These are phyloP conservation scores for Ibidorhyncha struthersii DNA, from an alignment of 2,113 vertebrate species.

Conservation along the genomic window DNA sequence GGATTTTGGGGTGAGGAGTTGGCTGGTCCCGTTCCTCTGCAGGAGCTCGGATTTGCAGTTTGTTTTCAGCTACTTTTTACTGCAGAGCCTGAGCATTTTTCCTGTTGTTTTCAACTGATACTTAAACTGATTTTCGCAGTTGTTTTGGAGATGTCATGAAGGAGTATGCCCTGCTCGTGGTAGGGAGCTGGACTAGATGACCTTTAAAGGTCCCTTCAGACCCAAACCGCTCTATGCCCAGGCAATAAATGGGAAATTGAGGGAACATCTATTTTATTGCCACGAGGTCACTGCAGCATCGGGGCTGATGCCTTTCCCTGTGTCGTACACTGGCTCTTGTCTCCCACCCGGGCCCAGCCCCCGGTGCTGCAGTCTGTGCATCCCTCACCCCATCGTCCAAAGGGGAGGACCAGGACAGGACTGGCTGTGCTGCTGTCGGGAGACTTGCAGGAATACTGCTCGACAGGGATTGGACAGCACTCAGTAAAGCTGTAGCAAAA, in stretches of 20 bases:
- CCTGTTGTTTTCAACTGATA: background rate
- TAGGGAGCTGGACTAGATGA: background rate
- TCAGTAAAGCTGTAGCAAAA: background rate
- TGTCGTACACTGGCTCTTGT: rapidly evolving
- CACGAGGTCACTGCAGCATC: rapidly evolving
- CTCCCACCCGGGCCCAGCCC: too few relatives aligned
- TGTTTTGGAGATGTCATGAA: background rate
- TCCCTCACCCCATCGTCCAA: too few relatives aligned
- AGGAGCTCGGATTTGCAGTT: background rate
- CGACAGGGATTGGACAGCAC: background rate
- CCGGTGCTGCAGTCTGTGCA: rapidly evolving
- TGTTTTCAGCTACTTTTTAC: background rate
- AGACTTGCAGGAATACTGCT: background rate
- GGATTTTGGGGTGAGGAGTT: background rate
- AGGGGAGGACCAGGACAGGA: background rate
- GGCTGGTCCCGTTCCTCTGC: background rate
- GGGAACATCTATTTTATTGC: background rate
- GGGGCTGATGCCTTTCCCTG: background rate
- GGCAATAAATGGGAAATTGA: background rate
- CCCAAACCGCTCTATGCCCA: too few relatives aligned
- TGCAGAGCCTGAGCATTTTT: background rate
- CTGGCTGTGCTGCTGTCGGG: background rate
- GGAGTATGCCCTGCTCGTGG: background rate
- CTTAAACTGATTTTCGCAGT: background rate
- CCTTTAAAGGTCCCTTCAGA: background rate